A percentile compares a stretch with the other conserved stretches of the same genome.
Evolutionary conservation across 2,797 vertebrate genomes (phyloP).

Genomic region (Nothura maculosa): DNA sequence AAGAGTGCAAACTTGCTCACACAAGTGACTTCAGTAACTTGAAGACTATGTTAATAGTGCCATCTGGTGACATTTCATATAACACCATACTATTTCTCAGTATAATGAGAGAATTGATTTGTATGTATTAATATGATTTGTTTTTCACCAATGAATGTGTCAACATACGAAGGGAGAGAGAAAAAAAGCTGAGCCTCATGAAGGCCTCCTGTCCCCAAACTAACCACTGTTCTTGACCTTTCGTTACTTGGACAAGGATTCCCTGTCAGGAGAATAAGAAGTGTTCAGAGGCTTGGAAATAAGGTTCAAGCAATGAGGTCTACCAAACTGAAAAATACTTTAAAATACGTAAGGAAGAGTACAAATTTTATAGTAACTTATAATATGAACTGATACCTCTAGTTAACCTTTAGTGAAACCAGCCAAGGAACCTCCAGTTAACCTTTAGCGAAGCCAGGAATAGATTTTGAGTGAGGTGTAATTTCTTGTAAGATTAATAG

Average conservation of each 20-base stretch:
- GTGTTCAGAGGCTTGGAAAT: too few relatives aligned
- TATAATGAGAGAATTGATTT: too few relatives aligned
- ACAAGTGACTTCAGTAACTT: not conserved
- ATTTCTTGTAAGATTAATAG: not conserved
- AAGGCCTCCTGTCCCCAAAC: too few relatives aligned
- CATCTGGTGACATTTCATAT: slow-evolving; percentile 55
- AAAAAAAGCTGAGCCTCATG: too few relatives aligned
- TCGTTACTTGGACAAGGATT: too few relatives aligned
- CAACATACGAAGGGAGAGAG: too few relatives aligned
- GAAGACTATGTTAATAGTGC: slow-evolving; percentile 57
- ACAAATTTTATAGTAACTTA: not conserved
- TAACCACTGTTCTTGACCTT: too few relatives aligned
- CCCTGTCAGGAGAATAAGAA: too few relatives aligned
- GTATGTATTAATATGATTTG: not conserved
- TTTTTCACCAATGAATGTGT: not conserved
- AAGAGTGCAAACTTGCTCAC: not conserved
- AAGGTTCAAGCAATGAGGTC: too few relatives aligned
- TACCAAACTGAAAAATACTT: not conserved
- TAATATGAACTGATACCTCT: not conserved
- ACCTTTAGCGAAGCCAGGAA: not conserved
- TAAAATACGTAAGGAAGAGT: not conserved
- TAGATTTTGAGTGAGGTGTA: not conserved
- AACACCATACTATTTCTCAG: not conserved
- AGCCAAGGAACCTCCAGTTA: not conserved
- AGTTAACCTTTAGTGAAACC: not conserved